Conservation (phyloP, 1,140 invertebrate species). For the Heliconius eleuchia region DNA sequence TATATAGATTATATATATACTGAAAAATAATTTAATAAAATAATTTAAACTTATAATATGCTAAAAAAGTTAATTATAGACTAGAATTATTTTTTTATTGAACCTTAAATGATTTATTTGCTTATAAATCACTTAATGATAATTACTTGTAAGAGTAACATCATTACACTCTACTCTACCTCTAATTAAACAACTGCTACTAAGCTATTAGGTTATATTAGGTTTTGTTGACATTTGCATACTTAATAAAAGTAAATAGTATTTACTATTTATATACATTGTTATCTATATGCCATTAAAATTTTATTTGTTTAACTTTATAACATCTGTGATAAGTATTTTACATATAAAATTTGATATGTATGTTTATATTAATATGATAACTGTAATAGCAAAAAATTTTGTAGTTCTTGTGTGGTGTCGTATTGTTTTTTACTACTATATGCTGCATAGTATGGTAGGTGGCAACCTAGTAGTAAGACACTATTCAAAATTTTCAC, state of each 20-base stretch:
- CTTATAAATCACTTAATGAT: background rate
- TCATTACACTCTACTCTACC: background rate
- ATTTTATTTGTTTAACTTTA: constrained; percentile 2
- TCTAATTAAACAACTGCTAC: background rate
- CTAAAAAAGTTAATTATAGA: too few relatives aligned
- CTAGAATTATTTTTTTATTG: too few relatives aligned
- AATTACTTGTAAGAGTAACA: background rate
- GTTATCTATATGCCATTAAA: background rate
- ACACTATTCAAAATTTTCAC: too few relatives aligned
- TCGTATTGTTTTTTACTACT: too few relatives aligned
- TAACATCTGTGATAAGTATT: background rate
- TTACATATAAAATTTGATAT: background rate
- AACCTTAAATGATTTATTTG: too few relatives aligned
- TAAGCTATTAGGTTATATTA: background rate
- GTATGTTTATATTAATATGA: background rate
- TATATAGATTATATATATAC: too few relatives aligned
- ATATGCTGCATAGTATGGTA: too few relatives aligned
- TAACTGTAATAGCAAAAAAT: too few relatives aligned
- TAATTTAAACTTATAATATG: too few relatives aligned
- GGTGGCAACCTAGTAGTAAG: too few relatives aligned
- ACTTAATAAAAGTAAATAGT: background rate
- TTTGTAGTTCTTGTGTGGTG: too few relatives aligned
- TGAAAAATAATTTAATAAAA: too few relatives aligned
- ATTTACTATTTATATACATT: background rate
- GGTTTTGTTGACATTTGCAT: background rate